Conservation (phyloP, 2,888 invertebrate genomes). For the Erebia ligea region DNA sequence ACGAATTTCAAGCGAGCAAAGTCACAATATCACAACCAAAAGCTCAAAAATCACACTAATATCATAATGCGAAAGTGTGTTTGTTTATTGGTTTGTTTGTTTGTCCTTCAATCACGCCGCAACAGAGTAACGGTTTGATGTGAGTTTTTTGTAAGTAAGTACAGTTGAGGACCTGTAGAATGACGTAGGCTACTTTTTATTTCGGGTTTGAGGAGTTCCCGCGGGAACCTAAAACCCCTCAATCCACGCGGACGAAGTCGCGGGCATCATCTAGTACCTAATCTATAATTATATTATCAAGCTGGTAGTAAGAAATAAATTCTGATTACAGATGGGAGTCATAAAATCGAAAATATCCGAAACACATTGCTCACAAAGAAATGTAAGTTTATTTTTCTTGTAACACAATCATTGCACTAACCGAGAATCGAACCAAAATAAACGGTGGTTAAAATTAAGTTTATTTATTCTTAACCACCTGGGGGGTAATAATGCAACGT, state of each 20-base stretch:
- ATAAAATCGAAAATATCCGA: conserved; percentile 7
- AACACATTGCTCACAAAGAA: background rate
- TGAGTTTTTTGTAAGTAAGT: too few relatives aligned
- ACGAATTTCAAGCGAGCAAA: background rate
- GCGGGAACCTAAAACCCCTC: too few relatives aligned
- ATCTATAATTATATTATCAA: background rate
- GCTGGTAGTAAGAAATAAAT: background rate
- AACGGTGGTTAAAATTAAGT: background rate
- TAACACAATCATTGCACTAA: background rate
- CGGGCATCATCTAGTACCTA: too few relatives aligned
- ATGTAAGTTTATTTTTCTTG: conserved; percentile 7
- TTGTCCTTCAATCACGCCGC: too few relatives aligned
- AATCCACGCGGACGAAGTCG: too few relatives aligned
- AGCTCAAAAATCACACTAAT: too few relatives aligned
- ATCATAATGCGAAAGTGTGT: too few relatives aligned
- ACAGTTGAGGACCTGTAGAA: too few relatives aligned
- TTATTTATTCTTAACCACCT: conserved; percentile 5
- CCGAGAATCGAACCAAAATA: conserved; percentile 7
- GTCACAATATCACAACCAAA: background rate
- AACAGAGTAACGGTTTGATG: too few relatives aligned
- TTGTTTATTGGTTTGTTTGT: too few relatives aligned
- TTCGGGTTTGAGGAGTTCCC: too few relatives aligned
- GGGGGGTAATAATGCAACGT: background rate
- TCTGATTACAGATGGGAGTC: background rate
- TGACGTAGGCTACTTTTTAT: too few relatives aligned